Base-by-base conservation (phyloP, 2,797 vertebrate genomes). In the Lophotriccus pileatus region DNA sequence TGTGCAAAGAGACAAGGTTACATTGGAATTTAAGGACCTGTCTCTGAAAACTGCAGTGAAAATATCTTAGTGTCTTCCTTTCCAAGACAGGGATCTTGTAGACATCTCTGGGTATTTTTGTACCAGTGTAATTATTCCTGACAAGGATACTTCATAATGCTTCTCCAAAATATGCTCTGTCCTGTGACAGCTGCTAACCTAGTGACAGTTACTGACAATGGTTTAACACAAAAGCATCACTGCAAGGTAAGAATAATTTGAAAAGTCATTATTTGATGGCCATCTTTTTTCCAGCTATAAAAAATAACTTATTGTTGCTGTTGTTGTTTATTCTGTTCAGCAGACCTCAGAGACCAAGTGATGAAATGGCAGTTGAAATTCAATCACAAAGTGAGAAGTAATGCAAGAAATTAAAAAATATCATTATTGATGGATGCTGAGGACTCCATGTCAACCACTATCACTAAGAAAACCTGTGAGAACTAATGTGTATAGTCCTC, bases 151-250 rank as follows among this genome's bases (percentile, higher is more conserved):
- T 47, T 84, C 46, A 84, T 76, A 89, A 69, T 21, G 68, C 18
- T 80, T 87, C 34, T 91, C 59, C 59, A 83, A 76, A 89, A 79
- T 24, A 74, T 80, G 10, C 39, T 78, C 34, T 66, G 39, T 72
- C 76, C 47, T 87, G 36, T 52, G 85, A 93, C 79, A 86, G 74
- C 62, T 73, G 78, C 58, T 93, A 89, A 87, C 85, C 85, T 66
- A 84, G 44, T 80, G 85, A 85, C 66, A 87, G 41, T 39, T 75
- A 67, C 34, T 80, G 77, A 74, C n/a, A 79, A 39, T 3, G 10
- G 37, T 52, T 85, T 74, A 46, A 81, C 34, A 84, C 23, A 68
- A 44, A 94, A 95, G 50, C 41, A 37, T 75, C 49, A 56, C 73
- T 58, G 49, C 37, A 75, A 90, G 58, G 37, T 58, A 78, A 36